phyloP scores from a whole-genome alignment of 92 coral and sea anemone genomes.

The Porites evermanni region DNA sequence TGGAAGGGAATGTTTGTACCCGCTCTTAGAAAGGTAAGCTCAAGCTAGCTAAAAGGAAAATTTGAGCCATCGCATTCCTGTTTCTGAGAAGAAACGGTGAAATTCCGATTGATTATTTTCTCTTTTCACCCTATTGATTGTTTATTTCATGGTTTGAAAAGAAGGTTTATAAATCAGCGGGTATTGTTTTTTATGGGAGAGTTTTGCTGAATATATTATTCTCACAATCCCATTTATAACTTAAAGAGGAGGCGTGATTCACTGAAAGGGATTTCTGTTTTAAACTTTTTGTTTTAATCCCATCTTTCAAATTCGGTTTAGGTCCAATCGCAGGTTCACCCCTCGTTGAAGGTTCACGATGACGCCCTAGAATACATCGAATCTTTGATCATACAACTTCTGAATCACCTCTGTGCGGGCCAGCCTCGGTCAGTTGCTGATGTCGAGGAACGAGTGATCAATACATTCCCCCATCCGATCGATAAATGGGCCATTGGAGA shows the following conservation, averaged over 20 bases:
- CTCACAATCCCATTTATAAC: slow-evolving; percentile 23
- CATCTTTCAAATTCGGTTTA: slow-evolving; percentile 52
- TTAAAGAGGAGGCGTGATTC: slow-evolving; percentile 51
- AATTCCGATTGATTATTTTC: slow-evolving; percentile 35
- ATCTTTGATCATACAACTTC: slow-evolving; percentile 86
- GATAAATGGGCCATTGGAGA: slow-evolving; percentile 97
- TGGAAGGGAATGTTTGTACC: slow-evolving; percentile 95
- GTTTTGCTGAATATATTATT: neutral
- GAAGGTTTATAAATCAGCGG: neutral
- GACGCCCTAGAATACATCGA: slow-evolving; percentile 96
- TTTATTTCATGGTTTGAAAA: neutral
- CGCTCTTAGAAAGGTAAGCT: slow-evolving; percentile 88
- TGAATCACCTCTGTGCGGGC: slow-evolving; percentile 85
- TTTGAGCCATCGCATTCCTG: slow-evolving; percentile 36
- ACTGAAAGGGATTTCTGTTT: neutral
- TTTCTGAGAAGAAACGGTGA: slow-evolving; percentile 19
- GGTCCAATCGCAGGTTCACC: slow-evolving; percentile 97
- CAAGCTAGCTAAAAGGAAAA: neutral
- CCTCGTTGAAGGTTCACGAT: slow-evolving; percentile 84
- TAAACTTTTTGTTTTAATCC: neutral
- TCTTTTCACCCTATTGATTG: neutral
- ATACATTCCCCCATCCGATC: slow-evolving; percentile 94
- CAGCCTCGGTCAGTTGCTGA: slow-evolving; percentile 91
- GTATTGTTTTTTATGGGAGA: neutral
- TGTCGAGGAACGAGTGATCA: slow-evolving; percentile 92